phyloP scores from a whole-genome alignment of 2,113 vertebrate species.

The Ameiurus melas region DNA sequence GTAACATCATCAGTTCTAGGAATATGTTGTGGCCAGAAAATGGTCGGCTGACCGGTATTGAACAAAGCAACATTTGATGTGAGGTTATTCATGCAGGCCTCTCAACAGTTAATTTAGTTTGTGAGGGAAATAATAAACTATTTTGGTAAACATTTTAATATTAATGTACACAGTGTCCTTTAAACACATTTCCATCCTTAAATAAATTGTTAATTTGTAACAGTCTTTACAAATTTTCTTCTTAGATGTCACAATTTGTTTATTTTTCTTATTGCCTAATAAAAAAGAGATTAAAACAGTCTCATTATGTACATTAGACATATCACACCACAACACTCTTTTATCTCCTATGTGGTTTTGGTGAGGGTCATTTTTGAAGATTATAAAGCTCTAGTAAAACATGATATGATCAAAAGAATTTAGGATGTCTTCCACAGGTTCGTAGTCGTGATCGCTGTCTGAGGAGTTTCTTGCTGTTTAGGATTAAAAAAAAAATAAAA shows the following conservation, averaged over 20 bases:
- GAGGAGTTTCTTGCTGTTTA: neutral
- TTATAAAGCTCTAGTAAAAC: conserved; percentile 54
- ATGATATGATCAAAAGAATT: conserved; percentile 46
- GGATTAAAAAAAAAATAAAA: neutral
- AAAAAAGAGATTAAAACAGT: neutral
- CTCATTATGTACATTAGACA: neutral
- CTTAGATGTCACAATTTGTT: neutral
- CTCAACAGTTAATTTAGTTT: neutral
- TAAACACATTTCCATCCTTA: neutral
- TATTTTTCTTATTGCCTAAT: neutral
- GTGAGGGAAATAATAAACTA: neutral
- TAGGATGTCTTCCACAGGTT: conserved; percentile 63
- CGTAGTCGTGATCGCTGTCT: conserved; percentile 75
- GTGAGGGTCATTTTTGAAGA: neutral
- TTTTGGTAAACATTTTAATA: conserved; percentile 16
- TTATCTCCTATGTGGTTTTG: neutral
- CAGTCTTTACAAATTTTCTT: neutral
- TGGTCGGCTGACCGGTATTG: neutral
- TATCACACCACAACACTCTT: neutral
- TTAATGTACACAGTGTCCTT: conserved; percentile 6
- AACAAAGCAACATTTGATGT: neutral
- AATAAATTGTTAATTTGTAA: conserved; percentile 19
- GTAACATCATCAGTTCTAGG: neutral
- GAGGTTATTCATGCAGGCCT: neutral
- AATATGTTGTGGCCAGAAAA: neutral